These are phyloP conservation scores for Arizona elegans DNA, from an alignment of 2,113 vertebrate genomes.

Conservation along the genomic window DNA sequence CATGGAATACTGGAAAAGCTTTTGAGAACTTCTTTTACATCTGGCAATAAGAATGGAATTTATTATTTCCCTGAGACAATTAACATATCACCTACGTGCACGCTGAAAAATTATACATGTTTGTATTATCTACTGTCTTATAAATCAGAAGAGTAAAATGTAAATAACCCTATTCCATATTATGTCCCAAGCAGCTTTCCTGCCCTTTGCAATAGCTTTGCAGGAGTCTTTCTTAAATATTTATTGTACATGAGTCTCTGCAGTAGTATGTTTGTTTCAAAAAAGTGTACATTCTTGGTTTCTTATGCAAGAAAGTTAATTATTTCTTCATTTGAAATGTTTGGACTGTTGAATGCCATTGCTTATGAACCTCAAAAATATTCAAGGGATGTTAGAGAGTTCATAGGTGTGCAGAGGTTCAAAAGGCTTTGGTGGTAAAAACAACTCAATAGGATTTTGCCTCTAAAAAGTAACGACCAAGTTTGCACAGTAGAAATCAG, in stretches of 20 bases:
- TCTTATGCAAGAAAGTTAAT: background rate
- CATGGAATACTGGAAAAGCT: background rate
- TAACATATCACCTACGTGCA: background rate
- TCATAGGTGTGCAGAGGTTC: background rate
- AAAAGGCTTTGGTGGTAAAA: background rate
- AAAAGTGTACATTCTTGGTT: background rate
- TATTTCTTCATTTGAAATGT: background rate
- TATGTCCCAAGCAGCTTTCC: background rate
- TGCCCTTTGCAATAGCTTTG: background rate
- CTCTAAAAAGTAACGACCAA: background rate
- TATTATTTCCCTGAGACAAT: background rate
- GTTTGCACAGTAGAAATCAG: background rate
- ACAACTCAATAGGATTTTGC: background rate
- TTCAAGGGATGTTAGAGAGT: background rate
- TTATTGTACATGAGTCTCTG: background rate
- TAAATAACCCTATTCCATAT: background rate
- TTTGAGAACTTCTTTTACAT: background rate
- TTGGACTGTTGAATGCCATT: background rate
- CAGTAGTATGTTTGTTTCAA: background rate
- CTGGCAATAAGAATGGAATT: background rate
- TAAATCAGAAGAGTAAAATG: background rate
- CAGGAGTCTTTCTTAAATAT: background rate
- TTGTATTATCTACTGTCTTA: background rate
- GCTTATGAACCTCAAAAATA: background rate
- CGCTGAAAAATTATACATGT: background rate